phyloP scores from a whole-genome alignment of 2,888 invertebrate genomes.

The Amphiduros pacificus region DNA sequence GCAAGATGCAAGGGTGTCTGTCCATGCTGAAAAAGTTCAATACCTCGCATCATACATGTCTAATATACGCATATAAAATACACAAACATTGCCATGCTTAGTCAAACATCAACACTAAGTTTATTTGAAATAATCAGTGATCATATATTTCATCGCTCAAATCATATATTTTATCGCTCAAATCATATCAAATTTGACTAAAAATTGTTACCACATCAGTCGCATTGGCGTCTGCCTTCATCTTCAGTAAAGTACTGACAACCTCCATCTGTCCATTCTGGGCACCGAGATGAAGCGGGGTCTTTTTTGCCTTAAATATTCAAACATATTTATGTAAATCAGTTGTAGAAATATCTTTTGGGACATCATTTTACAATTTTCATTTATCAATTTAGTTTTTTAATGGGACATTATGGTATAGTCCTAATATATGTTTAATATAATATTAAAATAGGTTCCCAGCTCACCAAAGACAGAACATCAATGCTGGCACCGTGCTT shows the following conservation, averaged over 20 bases:
- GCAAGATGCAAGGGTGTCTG: slow-evolving; percentile 97
- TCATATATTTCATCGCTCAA: neutral
- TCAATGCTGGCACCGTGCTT: slow-evolving; percentile 95
- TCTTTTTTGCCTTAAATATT: slow-evolving; percentile 78
- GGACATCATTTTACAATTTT: neutral
- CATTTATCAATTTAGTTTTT: neutral
- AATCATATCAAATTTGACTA: neutral
- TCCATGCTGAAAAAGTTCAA: slow-evolving; percentile 68
- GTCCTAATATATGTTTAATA: neutral
- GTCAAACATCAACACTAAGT: no score
- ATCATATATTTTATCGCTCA: no score
- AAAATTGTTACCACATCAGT: slow-evolving; percentile 69
- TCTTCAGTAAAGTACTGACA: slow-evolving; percentile 84
- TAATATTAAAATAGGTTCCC: neutral
- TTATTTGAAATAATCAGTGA: no score
- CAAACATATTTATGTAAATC: neutral
- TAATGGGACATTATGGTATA: neutral
- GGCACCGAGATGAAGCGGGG: slow-evolving; percentile 95
- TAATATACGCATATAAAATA: no score
- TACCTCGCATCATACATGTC: no score
- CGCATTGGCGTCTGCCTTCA: slow-evolving; percentile 94
- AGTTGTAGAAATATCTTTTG: neutral
- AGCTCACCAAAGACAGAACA: slow-evolving; percentile 78
- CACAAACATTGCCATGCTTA: no score
- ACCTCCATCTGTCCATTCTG: slow-evolving; percentile 95